These are phyloP conservation scores for Agriopis leucophaearia DNA, from an alignment of 2,888 invertebrate genomes.

Conservation along the genomic window DNA sequence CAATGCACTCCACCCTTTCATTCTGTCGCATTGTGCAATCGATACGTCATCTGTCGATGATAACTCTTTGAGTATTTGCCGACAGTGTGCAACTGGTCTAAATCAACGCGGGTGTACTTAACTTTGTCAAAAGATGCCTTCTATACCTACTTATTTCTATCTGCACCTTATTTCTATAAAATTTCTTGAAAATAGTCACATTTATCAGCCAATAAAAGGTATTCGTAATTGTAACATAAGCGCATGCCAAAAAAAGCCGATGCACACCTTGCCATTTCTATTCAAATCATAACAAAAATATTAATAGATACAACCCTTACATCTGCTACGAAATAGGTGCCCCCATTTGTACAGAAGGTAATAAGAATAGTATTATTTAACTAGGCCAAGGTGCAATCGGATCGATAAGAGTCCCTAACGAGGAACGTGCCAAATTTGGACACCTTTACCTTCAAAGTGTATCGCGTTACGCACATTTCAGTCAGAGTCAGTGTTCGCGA, in stretches of 20 bases:
- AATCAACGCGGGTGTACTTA: slow-evolving; percentile 12
- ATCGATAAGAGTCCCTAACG: slow-evolving; percentile 48
- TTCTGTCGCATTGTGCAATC: slow-evolving; percentile 77
- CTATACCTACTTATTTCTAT: background rate
- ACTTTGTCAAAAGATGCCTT: background rate
- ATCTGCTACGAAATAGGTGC: slow-evolving; percentile 66
- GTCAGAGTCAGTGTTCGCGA: slow-evolving; percentile 59
- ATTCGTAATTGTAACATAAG: slow-evolving; percentile 40
- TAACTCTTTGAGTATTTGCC: slow-evolving; percentile 75
- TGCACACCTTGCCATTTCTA: slow-evolving; percentile 71
- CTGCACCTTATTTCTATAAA: background rate
- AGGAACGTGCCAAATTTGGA: slow-evolving; percentile 80
- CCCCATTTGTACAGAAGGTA: slow-evolving; percentile 35
- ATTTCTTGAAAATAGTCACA: background rate
- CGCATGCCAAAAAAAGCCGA: slow-evolving; percentile 66
- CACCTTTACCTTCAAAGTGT: slow-evolving; percentile 63
- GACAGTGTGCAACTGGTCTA: slow-evolving; percentile 53
- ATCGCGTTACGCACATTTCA: slow-evolving; percentile 66
- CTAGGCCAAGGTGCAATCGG: slow-evolving; percentile 64
- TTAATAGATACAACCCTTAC: slow-evolving; percentile 71
- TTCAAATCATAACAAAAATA: slow-evolving; percentile 74
- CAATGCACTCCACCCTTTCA: slow-evolving; percentile 82
- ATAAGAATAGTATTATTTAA: slow-evolving; percentile 48
- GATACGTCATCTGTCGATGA: slow-evolving; percentile 78
- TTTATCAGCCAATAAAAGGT: no score